These are phyloP conservation scores for Dendrolimus punctatus DNA, from an alignment of 1,140 invertebrate genomes.

Conservation along the genomic window DNA sequence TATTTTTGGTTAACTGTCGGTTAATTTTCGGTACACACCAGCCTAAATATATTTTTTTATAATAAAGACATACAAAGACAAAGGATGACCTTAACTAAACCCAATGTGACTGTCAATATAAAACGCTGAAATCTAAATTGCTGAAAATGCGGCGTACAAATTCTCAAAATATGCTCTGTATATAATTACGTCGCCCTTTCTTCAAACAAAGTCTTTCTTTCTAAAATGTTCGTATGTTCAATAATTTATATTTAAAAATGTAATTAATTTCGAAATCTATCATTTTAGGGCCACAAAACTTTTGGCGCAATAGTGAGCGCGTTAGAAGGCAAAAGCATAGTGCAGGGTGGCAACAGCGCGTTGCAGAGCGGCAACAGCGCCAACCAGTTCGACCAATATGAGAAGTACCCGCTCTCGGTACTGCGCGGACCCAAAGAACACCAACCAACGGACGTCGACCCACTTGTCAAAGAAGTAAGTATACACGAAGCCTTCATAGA, in stretches of 20 bases:
- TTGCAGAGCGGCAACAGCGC: constrained; percentile 66
- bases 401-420: constrained; percentile 84
- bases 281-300: constrained; percentile 73
- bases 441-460: constrained; percentile 86
- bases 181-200: neutral
- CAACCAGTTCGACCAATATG: constrained; percentile 80
- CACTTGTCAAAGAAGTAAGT: constrained; percentile 85
- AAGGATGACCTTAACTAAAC: no score
- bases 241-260: no score
- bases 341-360: constrained; percentile 63
- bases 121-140: no score
- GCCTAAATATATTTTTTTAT: no score
- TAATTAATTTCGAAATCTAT: no score
- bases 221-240: no score
- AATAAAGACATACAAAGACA: no score
- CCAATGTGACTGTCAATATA: no score
- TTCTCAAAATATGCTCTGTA: no score
- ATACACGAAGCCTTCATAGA: neutral
- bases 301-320: constrained; percentile 76
- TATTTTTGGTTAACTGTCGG: no score
- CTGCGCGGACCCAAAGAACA: constrained; percentile 84
- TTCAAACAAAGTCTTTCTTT: neutral
- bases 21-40: no score
- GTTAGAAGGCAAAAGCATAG: constrained; percentile 70
- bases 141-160: no score